phyloP scores from a whole-genome alignment of 2,888 invertebrate genomes.

The Patella caerulea region DNA sequence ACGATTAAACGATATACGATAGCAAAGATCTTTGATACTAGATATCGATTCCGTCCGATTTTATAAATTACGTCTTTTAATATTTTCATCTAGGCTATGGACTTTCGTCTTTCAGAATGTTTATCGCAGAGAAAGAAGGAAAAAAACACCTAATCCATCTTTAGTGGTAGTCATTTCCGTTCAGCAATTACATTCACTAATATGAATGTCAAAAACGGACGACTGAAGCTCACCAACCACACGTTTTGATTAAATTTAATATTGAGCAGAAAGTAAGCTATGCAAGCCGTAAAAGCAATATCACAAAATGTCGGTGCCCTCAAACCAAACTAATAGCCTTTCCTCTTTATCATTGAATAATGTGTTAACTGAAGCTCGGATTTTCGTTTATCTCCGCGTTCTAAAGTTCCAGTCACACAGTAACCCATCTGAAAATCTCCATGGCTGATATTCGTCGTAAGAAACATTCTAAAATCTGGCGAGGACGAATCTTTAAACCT shows the following conservation, averaged over 20 bases:
- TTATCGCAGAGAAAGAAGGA: neutral
- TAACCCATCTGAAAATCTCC: constrained; percentile 92
- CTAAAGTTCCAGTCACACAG: constrained; percentile 88
- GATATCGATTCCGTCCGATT: neutral
- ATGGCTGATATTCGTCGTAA: constrained; percentile 87
- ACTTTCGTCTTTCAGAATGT: neutral
- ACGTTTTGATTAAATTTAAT: neutral
- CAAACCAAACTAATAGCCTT: constrained; percentile 75
- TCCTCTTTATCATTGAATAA: constrained; percentile 87
- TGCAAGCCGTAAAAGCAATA: neutral
- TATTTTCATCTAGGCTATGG: neutral
- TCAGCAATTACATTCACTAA: neutral
- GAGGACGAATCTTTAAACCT: constrained; percentile 76
- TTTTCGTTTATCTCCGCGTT: constrained; percentile 81
- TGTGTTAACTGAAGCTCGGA: constrained; percentile 88
- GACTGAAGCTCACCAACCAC: neutral
- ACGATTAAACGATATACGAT: constrained; percentile 7
- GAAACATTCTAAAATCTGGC: constrained; percentile 75
- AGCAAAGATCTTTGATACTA: neutral
- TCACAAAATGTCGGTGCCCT: neutral
- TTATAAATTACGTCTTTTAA: neutral
- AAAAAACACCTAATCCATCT: neutral
- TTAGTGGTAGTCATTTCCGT: constrained; percentile 2
- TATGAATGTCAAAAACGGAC: neutral
- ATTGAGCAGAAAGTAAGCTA: constrained; percentile 6